These are phyloP conservation scores for Serranochromis macrocephalus DNA, from an alignment of 2,113 vertebrate genomes.

Conservation along the genomic window DNA sequence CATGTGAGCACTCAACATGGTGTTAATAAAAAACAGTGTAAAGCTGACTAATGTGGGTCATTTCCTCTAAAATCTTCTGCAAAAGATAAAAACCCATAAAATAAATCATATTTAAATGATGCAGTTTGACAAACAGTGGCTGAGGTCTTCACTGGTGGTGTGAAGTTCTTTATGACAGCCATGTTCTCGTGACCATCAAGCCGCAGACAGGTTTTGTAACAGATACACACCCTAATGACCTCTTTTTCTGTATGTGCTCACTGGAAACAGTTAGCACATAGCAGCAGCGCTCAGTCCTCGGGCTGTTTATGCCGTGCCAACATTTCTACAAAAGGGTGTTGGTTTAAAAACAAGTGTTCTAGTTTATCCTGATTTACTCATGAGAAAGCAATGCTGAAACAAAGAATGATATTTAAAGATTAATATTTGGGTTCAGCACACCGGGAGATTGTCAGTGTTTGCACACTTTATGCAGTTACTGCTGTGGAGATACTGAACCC, in stretches of 20 bases:
- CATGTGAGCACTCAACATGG: neutral
- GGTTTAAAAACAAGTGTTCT: neutral
- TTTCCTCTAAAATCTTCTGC: neutral
- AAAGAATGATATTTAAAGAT: neutral
- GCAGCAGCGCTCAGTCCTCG: neutral
- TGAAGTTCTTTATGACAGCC: neutral
- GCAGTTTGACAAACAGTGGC: neutral
- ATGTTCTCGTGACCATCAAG: neutral
- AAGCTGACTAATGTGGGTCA: neutral
- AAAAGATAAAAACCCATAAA: neutral
- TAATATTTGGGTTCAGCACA: fast-evolving
- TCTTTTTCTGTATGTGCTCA: neutral
- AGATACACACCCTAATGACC: neutral
- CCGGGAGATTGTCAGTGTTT: neutral
- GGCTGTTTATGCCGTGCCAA: neutral
- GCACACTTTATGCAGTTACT: neutral
- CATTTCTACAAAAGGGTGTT: neutral
- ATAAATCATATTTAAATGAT: neutral
- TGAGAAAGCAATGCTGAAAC: neutral
- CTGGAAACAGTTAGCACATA: neutral
- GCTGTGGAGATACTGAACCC: neutral
- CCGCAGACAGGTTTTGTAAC: neutral
- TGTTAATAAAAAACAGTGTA: neutral
- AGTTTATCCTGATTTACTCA: neutral
- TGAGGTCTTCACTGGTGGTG: neutral